phyloP scores from a whole-genome alignment of 2,888 invertebrate species.

The Spatulosminthurus flaviceps region DNA sequence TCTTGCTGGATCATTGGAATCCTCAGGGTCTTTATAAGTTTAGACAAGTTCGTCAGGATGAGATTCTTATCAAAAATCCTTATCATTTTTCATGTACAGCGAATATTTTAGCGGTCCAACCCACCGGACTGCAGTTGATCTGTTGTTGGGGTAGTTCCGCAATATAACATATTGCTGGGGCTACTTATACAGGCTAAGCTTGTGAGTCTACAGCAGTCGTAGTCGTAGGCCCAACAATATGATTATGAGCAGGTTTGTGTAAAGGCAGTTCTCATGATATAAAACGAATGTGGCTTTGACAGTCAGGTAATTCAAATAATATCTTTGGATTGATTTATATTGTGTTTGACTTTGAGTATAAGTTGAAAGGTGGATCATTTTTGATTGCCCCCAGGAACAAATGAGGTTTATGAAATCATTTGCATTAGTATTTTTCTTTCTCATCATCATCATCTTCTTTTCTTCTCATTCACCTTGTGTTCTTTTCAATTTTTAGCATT shows the following conservation, averaged over 20 bases:
- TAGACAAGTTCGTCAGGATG: too few relatives aligned
- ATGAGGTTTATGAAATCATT: background rate
- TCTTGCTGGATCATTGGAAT: too few relatives aligned
- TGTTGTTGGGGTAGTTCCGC: too few relatives aligned
- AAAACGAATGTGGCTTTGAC: background rate
- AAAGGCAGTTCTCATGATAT: background rate
- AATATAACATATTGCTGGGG: too few relatives aligned
- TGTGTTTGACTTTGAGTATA: background rate
- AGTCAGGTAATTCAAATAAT: conserved; percentile 23
- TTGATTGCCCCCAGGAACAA: conserved; percentile 5
- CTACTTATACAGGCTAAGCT: too few relatives aligned
- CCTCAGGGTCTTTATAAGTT: too few relatives aligned
- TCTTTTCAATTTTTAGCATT: background rate
- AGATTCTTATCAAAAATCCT: too few relatives aligned
- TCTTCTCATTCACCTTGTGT: conserved; percentile 1
- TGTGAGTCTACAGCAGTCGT: too few relatives aligned
- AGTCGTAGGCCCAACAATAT: background rate
- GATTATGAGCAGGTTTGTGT: background rate
- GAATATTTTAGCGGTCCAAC: too few relatives aligned
- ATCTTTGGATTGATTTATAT: conserved; percentile 25
- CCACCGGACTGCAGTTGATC: too few relatives aligned
- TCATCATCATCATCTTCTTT: background rate
- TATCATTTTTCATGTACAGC: too few relatives aligned
- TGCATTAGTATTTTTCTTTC: conserved; percentile 24
- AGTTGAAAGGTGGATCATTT: conserved; percentile 19